Percentiles rank a stretch among this genome's conserved stretches.
Evolutionary conservation across 2,797 vertebrate genomes (phyloP).

Genomic region (Brotula barbata): DNA sequence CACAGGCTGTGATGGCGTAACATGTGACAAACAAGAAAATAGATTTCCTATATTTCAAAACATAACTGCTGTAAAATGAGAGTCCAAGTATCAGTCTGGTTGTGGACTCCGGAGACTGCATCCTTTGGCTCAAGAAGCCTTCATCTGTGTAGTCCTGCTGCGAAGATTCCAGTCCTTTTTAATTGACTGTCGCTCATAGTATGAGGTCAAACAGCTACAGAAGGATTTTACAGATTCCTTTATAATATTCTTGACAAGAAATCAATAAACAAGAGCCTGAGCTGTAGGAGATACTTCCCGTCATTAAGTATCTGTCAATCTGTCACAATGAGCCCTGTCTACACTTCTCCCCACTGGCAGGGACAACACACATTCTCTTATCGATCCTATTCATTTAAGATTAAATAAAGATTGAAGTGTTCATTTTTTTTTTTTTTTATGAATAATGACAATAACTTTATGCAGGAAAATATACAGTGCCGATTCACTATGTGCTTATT

Average conservation of each 20-base stretch:
- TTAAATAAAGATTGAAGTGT: too few species aligned
- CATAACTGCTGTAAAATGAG: slow-evolving; percentile 31
- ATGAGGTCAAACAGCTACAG: slow-evolving; percentile 63
- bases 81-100: slow-evolving; percentile 40
- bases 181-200: slow-evolving; percentile 77
- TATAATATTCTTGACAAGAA: slow-evolving; percentile 76
- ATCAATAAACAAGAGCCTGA: slow-evolving; percentile 73
- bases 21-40: slow-evolving; percentile 32
- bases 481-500: not conserved
- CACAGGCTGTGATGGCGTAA: too few species aligned
- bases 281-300: slow-evolving; percentile 69
- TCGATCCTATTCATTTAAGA: slow-evolving; percentile 7
- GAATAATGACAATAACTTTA: not conserved
- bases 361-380: slow-evolving; percentile 4
- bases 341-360: slow-evolving; percentile 28
- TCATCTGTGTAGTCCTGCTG: slow-evolving; percentile 64
- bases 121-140: slow-evolving; percentile 52
- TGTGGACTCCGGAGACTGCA: slow-evolving; percentile 49
- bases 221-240: slow-evolving; percentile 70
- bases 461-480: not conserved
- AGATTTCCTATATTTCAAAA: slow-evolving; percentile 11
- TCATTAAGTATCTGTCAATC: slow-evolving; percentile 74
- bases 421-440: too few species aligned
- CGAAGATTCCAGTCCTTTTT: slow-evolving; percentile 65
- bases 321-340: slow-evolving; percentile 31